Percentiles rank a stretch among this genome's conserved stretches.
Evolutionary conservation across 2,888 invertebrate species (phyloP).

Genomic region (Serripes groenlandicus): DNA sequence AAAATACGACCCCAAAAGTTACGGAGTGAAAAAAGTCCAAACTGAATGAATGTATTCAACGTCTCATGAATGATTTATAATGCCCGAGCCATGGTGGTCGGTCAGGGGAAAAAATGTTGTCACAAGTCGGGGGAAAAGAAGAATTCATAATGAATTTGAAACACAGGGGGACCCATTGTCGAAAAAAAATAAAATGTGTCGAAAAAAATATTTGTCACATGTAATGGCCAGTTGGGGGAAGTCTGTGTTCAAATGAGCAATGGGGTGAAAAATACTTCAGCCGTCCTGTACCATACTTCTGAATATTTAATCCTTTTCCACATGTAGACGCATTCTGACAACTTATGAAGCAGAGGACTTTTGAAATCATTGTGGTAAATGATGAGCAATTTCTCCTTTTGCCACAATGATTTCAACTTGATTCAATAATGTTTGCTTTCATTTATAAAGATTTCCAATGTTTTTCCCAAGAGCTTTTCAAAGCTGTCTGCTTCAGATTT

Average conservation of each 20-base stretch:
- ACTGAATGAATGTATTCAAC: conserved; percentile 11
- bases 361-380: not conserved
- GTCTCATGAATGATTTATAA: conserved; percentile 25
- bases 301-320: not conserved
- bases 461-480: too few relatives aligned
- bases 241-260: conserved; percentile 16
- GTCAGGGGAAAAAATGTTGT: conserved; percentile 17
- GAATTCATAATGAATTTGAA: conserved; percentile 26
- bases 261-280: conserved; percentile 6
- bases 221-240: conserved; percentile 22
- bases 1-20: too few relatives aligned
- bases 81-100: conserved; percentile 12
- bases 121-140: conserved; percentile 18
- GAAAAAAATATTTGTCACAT: conserved; percentile 20
- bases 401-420: not conserved
- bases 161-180: conserved; percentile 27
- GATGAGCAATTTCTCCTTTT: not conserved
- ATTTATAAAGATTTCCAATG: too few relatives aligned
- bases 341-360: not conserved
- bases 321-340: not conserved
- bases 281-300: not conserved
- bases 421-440: too few relatives aligned
- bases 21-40: too few relatives aligned
- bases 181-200: conserved; percentile 5
- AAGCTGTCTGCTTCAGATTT: too few relatives aligned